A percentile compares a stretch with the other conserved stretches of the same genome.
Conservation (phyloP, 2,888 invertebrate species). For the Drosophila anomelani region DNA sequence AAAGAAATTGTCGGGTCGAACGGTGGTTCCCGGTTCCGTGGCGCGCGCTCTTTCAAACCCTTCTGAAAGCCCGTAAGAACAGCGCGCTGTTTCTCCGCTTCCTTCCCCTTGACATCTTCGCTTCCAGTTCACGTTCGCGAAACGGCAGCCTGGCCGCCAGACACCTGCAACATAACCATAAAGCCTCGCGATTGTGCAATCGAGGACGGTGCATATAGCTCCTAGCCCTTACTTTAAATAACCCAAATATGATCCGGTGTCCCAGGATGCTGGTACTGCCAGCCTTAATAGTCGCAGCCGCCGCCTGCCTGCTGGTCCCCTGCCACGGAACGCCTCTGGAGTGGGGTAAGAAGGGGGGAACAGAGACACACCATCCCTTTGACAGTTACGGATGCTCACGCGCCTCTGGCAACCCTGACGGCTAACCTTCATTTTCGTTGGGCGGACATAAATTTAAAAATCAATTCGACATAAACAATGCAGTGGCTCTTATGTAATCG, state of each 20-base stretch:
- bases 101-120: not conserved
- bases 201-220: slow-evolving; percentile 17
- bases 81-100: slow-evolving; percentile 6
- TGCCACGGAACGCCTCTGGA: slow-evolving; percentile 53
- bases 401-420: slow-evolving; percentile 7
- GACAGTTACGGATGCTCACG: slow-evolving; percentile 13
- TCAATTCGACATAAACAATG: slow-evolving; percentile 53
- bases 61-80: slow-evolving; percentile 15
- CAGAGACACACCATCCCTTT: not conserved
- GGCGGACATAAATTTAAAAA: slow-evolving; percentile 12
- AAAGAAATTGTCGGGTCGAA: slow-evolving; percentile 10
- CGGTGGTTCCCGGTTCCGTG: slow-evolving; percentile 14
- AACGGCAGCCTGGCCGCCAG: slow-evolving; percentile 6
- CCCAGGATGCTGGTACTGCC: slow-evolving; percentile 7
- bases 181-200: slow-evolving; percentile 38
- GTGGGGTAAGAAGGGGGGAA: slow-evolving; percentile 59
- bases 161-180: slow-evolving; percentile 21
- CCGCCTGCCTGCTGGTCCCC: slow-evolving; percentile 21
- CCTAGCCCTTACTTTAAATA: not conserved
- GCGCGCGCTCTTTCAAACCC: slow-evolving; percentile 33
- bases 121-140: not conserved
- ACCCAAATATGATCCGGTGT: slow-evolving; percentile 11
- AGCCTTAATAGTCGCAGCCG: slow-evolving; percentile 21
- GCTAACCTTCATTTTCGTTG: slow-evolving; percentile 29
- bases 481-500: slow-evolving; percentile 57